Percentiles rank a stretch among this genome's conserved stretches.
Conservation (phyloP, 2,888 invertebrate genomes). For the Acleris cristana region DNA sequence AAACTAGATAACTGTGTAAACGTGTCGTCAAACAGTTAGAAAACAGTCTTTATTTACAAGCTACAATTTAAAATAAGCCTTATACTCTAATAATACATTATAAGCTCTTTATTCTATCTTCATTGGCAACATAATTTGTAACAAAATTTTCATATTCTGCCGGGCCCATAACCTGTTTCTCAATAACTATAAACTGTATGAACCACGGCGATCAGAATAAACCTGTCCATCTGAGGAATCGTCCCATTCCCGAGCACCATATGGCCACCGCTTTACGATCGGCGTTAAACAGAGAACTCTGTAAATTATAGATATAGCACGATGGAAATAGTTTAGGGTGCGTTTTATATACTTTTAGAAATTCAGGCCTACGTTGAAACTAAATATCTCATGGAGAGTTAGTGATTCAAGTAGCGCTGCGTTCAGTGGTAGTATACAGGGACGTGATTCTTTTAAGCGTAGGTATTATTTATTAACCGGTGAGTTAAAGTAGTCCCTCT, state of each 20-base stretch:
- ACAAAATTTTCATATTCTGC: background rate
- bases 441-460: no score
- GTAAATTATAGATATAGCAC: conserved; percentile 15
- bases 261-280: conserved; percentile 30
- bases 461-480: no score
- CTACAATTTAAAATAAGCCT: no score
- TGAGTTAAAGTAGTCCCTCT: no score
- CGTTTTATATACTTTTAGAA: background rate
- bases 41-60: no score
- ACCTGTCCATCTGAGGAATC: conserved; percentile 33
- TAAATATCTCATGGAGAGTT: background rate
- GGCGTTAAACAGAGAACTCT: conserved; percentile 20
- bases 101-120: no score
- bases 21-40: no score
- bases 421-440: no score
- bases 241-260: conserved; percentile 32
- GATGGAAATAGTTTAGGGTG: conserved; percentile 14
- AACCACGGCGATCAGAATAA: conserved; percentile 27
- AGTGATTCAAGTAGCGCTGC: background rate
- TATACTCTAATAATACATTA: no score
- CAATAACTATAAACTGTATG: conserved; percentile 15
- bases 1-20: no score
- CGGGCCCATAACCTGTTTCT: conserved; percentile 14
- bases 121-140: background rate
- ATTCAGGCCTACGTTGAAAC: background rate